These are phyloP conservation scores for Silvanus unidentatus DNA, from an alignment of 2,888 invertebrate genomes.

Conservation along the genomic window DNA sequence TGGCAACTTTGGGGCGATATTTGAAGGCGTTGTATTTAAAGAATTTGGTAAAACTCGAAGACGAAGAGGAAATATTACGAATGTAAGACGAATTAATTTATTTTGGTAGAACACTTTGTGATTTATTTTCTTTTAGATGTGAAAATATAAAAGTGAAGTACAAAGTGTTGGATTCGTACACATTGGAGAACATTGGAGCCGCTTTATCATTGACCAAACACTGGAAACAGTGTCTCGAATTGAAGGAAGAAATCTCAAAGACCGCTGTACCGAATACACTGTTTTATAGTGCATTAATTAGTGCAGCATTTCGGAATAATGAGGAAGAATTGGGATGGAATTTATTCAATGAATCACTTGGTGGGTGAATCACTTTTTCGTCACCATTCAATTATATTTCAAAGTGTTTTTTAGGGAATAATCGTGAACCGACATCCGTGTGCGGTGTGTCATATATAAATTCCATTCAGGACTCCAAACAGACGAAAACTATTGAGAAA, in stretches of 20 bases:
- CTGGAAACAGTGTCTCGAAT: constrained; percentile 58
- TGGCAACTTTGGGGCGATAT: constrained; percentile 55
- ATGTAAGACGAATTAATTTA: too few species aligned
- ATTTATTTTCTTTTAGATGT: constrained; percentile 27
- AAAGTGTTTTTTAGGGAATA: constrained; percentile 21
- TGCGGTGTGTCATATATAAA: background rate
- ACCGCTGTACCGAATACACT: constrained; percentile 46
- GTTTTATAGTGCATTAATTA: constrained; percentile 51
- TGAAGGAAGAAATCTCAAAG: constrained; percentile 56
- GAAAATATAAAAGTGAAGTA: constrained; percentile 48
- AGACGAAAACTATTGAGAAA: constrained; percentile 45
- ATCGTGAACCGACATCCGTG: constrained; percentile 18
- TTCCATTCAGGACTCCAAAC: background rate
- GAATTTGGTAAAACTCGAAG: constrained; percentile 24
- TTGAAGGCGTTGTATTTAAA: constrained; percentile 50
- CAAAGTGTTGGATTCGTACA: constrained; percentile 54
- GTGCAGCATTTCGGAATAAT: constrained; percentile 54
- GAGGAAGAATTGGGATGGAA: constrained; percentile 56
- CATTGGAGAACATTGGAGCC: constrained; percentile 56
- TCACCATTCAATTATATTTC: background rate
- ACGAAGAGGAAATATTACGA: constrained; percentile 5
- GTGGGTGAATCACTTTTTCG: constrained; percentile 3
- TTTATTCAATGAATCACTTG: constrained; percentile 51
- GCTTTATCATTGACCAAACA: constrained; percentile 59
- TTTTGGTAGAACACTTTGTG: background rate